Evolutionary conservation across 2,888 invertebrate species (phyloP), one percentile per base, ranked within the genome.

Genomic region (Nymphalis urticae): DNA sequence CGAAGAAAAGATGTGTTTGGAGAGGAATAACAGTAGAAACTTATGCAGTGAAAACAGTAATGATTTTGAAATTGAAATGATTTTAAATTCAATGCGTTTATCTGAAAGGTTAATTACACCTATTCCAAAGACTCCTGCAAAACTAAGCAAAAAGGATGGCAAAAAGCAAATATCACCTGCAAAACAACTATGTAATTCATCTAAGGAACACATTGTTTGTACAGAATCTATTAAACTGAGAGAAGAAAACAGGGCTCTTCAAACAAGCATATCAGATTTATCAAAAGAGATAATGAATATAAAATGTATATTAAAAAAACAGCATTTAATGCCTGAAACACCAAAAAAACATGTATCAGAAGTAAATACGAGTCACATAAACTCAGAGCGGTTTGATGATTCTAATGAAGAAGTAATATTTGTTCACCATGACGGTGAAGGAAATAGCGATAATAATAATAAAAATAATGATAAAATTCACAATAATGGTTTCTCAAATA

Each of bases 41-140:
- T 66, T 79, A 58, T 70, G 54, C 60, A 72, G 79, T 59, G 81
- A 81, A 32, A 74, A 72, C 62, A 74, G 67, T 51, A 75, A 73
- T 70, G 86, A 90, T 74, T 62, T 50, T 66, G 92, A 92, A 81
- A 79, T 92, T 71, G 82, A 85, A 75, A 82, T 74, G 71, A 91
- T 90, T 75, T 79, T 91, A 61, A 77, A 76, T 72, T 74, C 71
- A 17, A 89, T 90, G 88, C 78, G 82, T 65, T 74, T 88, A 42
- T 74, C 75, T 69, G 75, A 76, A 62, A 73, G 71, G 21, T 70
- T 83, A 48, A 75, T 91, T 68, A 84, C 89, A 13, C 90, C 90
- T 32, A 80, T 90, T 62, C 89, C 90, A 24, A 74, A 70, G 64
- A 83, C 86, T 47, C 89, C 90, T 36, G 73, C 72, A 58, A 80